Conservation (phyloP, 2,797 vertebrate species). For the Paedocypris micromegethes region DNA sequence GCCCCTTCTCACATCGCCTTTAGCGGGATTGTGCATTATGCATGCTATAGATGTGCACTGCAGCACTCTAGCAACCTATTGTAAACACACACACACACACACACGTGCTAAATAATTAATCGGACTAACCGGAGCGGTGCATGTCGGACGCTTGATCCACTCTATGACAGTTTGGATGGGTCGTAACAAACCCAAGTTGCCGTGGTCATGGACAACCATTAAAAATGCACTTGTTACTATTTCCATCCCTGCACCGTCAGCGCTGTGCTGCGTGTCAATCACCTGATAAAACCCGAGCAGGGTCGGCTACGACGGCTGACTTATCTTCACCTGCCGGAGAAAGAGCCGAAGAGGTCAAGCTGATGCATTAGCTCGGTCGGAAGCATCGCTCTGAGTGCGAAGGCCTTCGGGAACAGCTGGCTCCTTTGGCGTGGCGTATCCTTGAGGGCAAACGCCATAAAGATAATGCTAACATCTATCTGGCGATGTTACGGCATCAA, state of each 20-base stretch:
- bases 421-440: conserved; percentile 31
- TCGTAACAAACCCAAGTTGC: conserved; percentile 41
- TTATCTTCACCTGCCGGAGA: conserved; percentile 20
- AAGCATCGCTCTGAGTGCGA: conserved; percentile 24
- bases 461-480: conserved; percentile 31
- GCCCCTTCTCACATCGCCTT: conserved; percentile 18
- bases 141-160: conserved; percentile 29
- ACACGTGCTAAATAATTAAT: conserved; percentile 36
- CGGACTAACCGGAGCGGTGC: conserved; percentile 45
- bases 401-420: conserved; percentile 14
- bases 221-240: conserved; percentile 52
- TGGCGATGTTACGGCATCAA: conserved; percentile 5
- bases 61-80: conserved; percentile 32
- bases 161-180: conserved; percentile 48
- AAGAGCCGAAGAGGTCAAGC: conserved; percentile 37
- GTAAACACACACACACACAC: conserved; percentile 34
- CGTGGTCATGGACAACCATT: conserved; percentile 44
- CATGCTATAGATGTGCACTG: conserved; percentile 43
- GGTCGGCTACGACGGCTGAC: conserved; percentile 25
- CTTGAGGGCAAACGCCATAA: conserved; percentile 35
- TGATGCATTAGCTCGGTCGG: conserved; percentile 41
- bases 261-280: conserved; percentile 42
- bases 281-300: conserved; percentile 18
- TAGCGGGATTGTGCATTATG: conserved; percentile 43
- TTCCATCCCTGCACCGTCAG: conserved; percentile 37